These are phyloP conservation scores for Coregonus ussuriensis DNA, from an alignment of 2,797 vertebrate genomes.

Conservation along the genomic window DNA sequence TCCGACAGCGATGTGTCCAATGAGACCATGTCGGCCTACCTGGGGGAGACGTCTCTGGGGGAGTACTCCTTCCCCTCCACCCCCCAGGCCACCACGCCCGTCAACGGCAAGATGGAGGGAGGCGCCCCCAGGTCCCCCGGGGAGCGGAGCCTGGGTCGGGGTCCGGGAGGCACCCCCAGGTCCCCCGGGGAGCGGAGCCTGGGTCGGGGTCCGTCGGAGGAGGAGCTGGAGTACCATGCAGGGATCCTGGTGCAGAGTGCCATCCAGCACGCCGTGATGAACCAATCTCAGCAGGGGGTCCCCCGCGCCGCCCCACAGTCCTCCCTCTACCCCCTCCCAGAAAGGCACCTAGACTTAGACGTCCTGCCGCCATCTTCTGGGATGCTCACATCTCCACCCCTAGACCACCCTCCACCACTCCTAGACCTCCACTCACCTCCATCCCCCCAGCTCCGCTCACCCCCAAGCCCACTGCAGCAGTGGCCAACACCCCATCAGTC, in stretches of 20 bases:
- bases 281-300: slow-evolving; percentile 67
- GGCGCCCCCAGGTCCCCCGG: slow-evolving; percentile 72
- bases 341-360: slow-evolving; percentile 22
- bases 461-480: slow-evolving; percentile 54
- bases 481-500: neutral
- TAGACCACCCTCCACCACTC: slow-evolving; percentile 22
- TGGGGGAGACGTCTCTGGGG: slow-evolving; percentile 79
- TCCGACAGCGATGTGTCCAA: slow-evolving; percentile 90
- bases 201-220: slow-evolving; percentile 73
- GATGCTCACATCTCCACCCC: slow-evolving; percentile 28
- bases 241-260: slow-evolving; percentile 89
- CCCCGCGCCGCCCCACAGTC: slow-evolving; percentile 21
- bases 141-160: slow-evolving; percentile 65
- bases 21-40: slow-evolving; percentile 79
- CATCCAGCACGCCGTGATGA: slow-evolving; percentile 89
- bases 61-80: slow-evolving; percentile 88
- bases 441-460: slow-evolving; percentile 40
- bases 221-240: slow-evolving; percentile 89
- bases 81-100: slow-evolving; percentile 81
- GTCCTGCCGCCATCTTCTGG: slow-evolving; percentile 23
- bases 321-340: slow-evolving; percentile 42
- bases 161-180: slow-evolving; percentile 72
- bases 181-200: slow-evolving; percentile 71
- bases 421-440: slow-evolving; percentile 2
- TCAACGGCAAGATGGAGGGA: slow-evolving; percentile 76